A percentile compares a stretch with the other conserved stretches of the same genome.
Conservation (phyloP, 2,797 vertebrate species). For the Petrocephalus sullivani region DNA sequence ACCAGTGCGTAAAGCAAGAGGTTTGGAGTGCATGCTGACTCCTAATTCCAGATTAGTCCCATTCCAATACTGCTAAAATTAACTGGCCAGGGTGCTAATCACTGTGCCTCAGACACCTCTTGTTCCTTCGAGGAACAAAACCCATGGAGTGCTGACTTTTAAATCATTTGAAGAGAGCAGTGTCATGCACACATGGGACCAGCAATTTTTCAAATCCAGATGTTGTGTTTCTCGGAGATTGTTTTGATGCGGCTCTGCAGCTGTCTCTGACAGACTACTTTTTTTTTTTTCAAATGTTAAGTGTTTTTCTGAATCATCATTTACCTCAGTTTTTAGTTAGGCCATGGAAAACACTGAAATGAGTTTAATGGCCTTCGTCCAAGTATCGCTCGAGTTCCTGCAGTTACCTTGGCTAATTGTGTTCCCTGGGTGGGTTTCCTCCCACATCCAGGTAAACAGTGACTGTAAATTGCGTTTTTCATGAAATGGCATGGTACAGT, state of each 20-base stretch:
- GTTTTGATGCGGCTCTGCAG: neutral
- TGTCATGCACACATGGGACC: slow-evolving; percentile 20
- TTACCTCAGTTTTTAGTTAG: neutral
- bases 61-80: slow-evolving; percentile 71
- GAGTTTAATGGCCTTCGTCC: neutral
- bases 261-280: neutral
- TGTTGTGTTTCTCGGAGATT: neutral
- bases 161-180: slow-evolving; percentile 29
- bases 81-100: slow-evolving; percentile 73
- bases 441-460: neutral
- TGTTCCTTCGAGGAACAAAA: slow-evolving; percentile 32
- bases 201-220: slow-evolving; percentile 27
- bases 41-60: slow-evolving; percentile 79
- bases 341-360: neutral
- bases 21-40: slow-evolving; percentile 70
- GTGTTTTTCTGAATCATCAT: neutral
- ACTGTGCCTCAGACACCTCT: slow-evolving; percentile 52
- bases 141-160: slow-evolving; percentile 36
- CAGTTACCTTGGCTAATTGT: neutral
- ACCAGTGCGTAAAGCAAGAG: slow-evolving; percentile 57
- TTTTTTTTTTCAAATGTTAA: neutral
- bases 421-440: neutral
- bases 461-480: neutral
- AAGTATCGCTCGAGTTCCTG: neutral
- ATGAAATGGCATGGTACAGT: neutral